phyloP scores from a whole-genome alignment of 2,888 invertebrate genomes.

The Sinhomidia bicolor region DNA sequence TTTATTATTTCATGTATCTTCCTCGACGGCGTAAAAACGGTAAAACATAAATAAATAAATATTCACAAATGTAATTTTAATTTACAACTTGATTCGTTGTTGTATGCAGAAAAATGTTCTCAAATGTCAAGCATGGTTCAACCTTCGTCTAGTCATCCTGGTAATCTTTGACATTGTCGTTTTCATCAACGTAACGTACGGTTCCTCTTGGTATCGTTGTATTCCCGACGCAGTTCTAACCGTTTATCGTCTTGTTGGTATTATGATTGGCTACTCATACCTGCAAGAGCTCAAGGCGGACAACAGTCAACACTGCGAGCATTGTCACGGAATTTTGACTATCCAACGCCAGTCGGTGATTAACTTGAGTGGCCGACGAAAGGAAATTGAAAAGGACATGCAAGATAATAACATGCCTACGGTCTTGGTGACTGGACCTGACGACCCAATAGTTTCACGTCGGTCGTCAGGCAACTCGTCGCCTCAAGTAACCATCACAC shows the following conservation, averaged over 20 bases:
- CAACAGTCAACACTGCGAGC: not conserved
- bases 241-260: constrained; percentile 60
- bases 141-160: constrained; percentile 64
- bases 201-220: constrained; percentile 48
- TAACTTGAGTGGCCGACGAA: constrained; percentile 44
- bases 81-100: too few relatives aligned
- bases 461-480: not conserved
- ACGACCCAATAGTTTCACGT: not conserved
- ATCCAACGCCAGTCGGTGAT: constrained; percentile 9
- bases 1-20: constrained; percentile 75
- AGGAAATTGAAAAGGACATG: constrained; percentile 43
- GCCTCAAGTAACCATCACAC: not conserved
- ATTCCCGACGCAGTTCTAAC: constrained; percentile 72
- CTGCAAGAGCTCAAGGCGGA: constrained; percentile 23
- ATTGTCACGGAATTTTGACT: not conserved
- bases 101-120: constrained; percentile 56
- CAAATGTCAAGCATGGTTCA: constrained; percentile 72
- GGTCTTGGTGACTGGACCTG: constrained; percentile 54
- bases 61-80: too few relatives aligned
- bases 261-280: constrained; percentile 60
- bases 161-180: constrained; percentile 70
- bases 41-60: constrained; percentile 2
- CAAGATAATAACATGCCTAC: constrained; percentile 39
- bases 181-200: constrained; percentile 72
- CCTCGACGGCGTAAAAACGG: constrained; percentile 72